A percentile compares a stretch with the other conserved stretches of the same genome.
These are phyloP conservation scores for Smithornis capensis DNA, from an alignment of 2,113 vertebrate genomes.

Conservation along the genomic window DNA sequence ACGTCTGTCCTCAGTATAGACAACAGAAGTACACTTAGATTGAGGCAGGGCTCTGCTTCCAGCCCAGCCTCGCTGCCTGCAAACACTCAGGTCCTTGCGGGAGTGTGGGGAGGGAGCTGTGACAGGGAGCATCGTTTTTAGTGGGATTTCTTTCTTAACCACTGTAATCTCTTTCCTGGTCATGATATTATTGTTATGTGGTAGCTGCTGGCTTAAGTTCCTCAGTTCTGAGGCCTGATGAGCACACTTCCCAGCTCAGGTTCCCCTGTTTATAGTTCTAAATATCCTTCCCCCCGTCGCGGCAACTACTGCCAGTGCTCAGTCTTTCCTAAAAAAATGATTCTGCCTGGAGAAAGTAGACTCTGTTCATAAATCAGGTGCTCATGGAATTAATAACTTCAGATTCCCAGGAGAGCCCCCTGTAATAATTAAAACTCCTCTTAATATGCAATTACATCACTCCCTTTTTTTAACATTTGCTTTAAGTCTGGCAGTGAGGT, in stretches of 20 bases:
- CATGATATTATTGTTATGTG: neutral
- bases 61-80: neutral
- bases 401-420: slow-evolving; percentile 23
- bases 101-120: neutral
- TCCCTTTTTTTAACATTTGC: neutral
- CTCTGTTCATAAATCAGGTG: slow-evolving; percentile 36
- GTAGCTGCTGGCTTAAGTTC: neutral
- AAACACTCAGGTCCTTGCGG: neutral
- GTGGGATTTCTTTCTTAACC: neutral
- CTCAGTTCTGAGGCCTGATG: neutral
- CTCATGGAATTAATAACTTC: slow-evolving; percentile 50
- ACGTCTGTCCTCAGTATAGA: neutral
- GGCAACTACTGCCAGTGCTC: neutral
- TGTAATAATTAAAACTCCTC: slow-evolving; percentile 39
- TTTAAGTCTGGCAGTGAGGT: neutral
- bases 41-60: neutral
- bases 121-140: neutral
- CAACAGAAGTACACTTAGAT: neutral
- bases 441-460: neutral
- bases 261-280: neutral
- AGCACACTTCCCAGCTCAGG: neutral
- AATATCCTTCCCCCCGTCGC: neutral
- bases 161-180: neutral
- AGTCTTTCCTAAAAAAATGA: slow-evolving; percentile 31
- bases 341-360: slow-evolving; percentile 28